Evolutionary conservation across 2,797 vertebrate genomes (phyloP), one percentile per base, ranked within the genome.

Genomic region (Phrynocephalus guinanensis): DNA sequence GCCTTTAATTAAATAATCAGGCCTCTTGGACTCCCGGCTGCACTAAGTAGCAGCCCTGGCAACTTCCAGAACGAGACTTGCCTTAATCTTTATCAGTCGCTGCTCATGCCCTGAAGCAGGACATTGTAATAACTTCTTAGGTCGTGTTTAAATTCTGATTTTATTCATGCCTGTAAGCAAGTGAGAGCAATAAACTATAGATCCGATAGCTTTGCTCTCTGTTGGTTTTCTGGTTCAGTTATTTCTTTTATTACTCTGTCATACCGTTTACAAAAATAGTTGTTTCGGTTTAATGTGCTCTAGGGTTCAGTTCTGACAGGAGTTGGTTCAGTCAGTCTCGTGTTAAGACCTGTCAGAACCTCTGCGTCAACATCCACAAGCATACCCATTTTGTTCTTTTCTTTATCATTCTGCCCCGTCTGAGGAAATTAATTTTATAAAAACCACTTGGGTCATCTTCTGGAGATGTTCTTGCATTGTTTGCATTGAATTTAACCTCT

Each of bases 301-400:
- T 24, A 48, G 6, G 52, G 22, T 70, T 71, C 48, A 48, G 33
- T 15, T 16, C 2, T 63, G 60, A 20, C 18, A 63, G 60, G 60
- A 63, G 60, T 63, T 63, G 16, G 13, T 63, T 63, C 60, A 63
- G 60, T 63, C 60, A 20, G 3, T 22, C 60, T 63, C 5, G 60
- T 63, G 18, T 63, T 38, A 26, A 56, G 11, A n/a, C 70, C 56
- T 6, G 24, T 33, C 16, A 78, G 38, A 68, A 33, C 38, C 11
- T 33, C 13, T n/a, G 52, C 9, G 1, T 1, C 66, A 63, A 44
- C 10, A 22, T 6, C 33, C 50, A 24, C 72, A 9, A 72, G n/a
- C 26, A 6, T 26, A 6, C 76, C 1, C 6, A 3, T n/a, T 52
- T 50, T 63, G 3, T 20, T 30, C 1, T 0, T 15, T 3, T 1